These are phyloP conservation scores for Neomorphus geoffroyi DNA, from an alignment of 2,797 vertebrate species.

Conservation along the genomic window DNA sequence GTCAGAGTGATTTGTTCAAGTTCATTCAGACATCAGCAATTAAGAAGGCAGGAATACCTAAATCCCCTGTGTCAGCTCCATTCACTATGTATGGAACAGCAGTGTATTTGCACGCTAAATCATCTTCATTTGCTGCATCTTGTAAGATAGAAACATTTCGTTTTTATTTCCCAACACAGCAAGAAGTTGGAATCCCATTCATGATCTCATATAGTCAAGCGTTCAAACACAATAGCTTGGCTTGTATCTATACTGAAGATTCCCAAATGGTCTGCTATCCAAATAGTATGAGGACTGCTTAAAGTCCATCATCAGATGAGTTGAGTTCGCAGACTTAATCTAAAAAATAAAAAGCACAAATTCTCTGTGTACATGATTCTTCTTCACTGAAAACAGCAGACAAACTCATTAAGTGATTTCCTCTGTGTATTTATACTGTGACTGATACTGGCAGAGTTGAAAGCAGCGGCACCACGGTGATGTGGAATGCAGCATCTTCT, in stretches of 20 bases:
- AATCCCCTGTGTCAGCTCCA: background rate
- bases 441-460: background rate
- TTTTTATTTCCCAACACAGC: background rate
- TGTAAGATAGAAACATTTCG: background rate
- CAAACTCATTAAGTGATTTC: background rate
- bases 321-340: background rate
- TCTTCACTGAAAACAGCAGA: background rate
- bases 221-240: background rate
- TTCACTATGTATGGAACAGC: background rate
- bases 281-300: background rate
- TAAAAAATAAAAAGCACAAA: background rate
- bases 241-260: background rate
- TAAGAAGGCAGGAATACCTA: background rate
- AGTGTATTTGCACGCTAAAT: background rate
- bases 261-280: background rate
- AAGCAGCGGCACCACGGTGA: background rate
- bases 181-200: background rate
- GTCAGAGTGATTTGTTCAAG: background rate
- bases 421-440: background rate
- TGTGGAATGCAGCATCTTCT: background rate
- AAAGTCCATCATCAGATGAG: background rate
- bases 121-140: background rate
- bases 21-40: background rate
- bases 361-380: background rate
- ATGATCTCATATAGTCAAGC: background rate